A percentile compares a stretch with the other conserved stretches of the same genome.
Conservation (phyloP, 64 coral and sea anemone species). For the Hydrozoanthus tunicans region DNA sequence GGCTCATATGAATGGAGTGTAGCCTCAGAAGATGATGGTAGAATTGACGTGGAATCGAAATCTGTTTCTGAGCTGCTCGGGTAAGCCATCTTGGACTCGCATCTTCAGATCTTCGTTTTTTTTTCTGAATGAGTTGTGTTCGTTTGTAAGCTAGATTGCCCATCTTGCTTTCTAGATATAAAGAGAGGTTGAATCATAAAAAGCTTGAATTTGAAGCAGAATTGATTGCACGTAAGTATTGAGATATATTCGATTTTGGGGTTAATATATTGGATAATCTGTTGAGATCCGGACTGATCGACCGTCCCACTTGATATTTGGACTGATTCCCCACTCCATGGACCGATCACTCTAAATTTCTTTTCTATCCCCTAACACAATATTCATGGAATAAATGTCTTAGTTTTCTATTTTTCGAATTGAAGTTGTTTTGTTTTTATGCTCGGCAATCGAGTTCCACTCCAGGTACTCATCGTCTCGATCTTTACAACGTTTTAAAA, state of each 20-base stretch:
- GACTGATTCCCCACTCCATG: too few relatives aligned
- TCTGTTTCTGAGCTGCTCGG: constrained; percentile 5
- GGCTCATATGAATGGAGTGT: neutral
- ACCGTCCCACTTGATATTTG: too few relatives aligned
- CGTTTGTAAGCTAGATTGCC: neutral
- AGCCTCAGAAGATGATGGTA: neutral
- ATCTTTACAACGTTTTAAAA: too few relatives aligned
- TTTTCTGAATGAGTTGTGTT: constrained; percentile 1
- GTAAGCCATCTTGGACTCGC: neutral
- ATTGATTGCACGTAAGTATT: constrained; percentile 74
- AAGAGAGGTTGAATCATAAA: constrained; percentile 64
- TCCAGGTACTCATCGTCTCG: too few relatives aligned
- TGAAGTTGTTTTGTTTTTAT: too few relatives aligned
- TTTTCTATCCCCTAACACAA: too few relatives aligned
- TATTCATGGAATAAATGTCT: too few relatives aligned
- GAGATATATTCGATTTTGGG: neutral
- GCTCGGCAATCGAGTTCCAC: too few relatives aligned
- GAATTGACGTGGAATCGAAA: neutral
- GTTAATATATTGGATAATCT: neutral
- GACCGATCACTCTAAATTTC: too few relatives aligned
- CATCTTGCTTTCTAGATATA: constrained; percentile 47
- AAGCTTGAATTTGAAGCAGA: constrained; percentile 85
- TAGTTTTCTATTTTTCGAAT: too few relatives aligned
- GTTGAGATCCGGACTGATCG: too few relatives aligned
- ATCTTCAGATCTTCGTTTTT: neutral